Evolutionary conservation across 1,140 invertebrate species (phyloP).

Genomic region (Pristionchus pacificus): DNA sequence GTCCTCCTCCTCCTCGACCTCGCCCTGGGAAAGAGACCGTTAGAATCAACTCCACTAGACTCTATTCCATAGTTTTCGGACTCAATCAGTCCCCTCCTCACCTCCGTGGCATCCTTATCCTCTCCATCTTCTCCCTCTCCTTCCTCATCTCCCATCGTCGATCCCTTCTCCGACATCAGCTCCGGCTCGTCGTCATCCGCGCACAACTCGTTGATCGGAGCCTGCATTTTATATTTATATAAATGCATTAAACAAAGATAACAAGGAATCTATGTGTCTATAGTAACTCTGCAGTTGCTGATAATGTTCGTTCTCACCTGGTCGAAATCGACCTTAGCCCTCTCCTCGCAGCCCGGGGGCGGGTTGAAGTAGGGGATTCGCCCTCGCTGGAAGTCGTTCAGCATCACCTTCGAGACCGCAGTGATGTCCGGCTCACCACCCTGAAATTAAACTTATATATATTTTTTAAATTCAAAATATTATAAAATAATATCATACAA

Average conservation of each 20-base stretch:
- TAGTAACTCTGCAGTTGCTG: no score
- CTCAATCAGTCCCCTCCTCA: no score
- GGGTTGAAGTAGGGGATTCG: conserved; percentile 73
- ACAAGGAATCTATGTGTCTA: no score
- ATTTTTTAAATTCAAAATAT: no score
- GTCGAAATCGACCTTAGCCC: conserved; percentile 24
- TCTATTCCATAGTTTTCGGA: no score
- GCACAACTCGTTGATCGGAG: conserved; percentile 44
- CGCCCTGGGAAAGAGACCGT: no score
- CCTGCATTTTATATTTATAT: no score
- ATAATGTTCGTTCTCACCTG: no score
- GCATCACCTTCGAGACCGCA: conserved; percentile 83
- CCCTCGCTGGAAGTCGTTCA: conserved; percentile 98
- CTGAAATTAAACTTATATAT: conserved; percentile 8
- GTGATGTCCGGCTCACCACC: conserved; percentile 88
- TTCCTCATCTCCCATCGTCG: conserved; percentile 34
- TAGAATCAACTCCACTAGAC: no score
- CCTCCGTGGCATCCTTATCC: conserved; percentile 14
- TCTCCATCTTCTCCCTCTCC: conserved; percentile 31
- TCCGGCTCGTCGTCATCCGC: conserved; percentile 24
- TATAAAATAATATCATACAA: no score
- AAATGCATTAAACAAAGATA: no score
- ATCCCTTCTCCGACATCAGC: conserved; percentile 37
- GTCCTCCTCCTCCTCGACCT: conserved; percentile 30
- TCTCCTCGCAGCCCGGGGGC: conserved; percentile 45